phyloP scores from a whole-genome alignment of 2,888 invertebrate species.

The Lithophane semibrunnea region DNA sequence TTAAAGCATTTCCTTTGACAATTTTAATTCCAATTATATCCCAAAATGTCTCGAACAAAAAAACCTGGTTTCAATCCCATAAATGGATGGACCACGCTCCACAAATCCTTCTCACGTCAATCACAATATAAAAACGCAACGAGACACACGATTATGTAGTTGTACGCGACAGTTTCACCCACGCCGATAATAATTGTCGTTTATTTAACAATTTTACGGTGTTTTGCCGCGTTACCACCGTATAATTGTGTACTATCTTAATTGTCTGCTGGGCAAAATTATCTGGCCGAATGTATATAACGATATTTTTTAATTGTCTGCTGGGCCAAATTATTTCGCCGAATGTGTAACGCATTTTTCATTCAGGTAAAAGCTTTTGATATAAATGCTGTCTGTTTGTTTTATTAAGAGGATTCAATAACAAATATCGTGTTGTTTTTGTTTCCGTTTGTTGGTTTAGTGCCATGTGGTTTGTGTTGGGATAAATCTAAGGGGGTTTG shows the following conservation, averaged over 20 bases:
- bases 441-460: conserved; percentile 14
- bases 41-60: background rate
- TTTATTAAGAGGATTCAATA: conserved; percentile 3
- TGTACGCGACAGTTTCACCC: conserved; percentile 73
- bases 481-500: conserved; percentile 1
- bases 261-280: conserved; percentile 44
- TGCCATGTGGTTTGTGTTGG: conserved; percentile 25
- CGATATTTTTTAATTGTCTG: conserved; percentile 50
- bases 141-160: conserved; percentile 82
- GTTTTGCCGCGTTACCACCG: conserved; percentile 70
- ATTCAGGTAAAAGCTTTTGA: conserved; percentile 32
- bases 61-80: conserved; percentile 41
- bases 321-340: conserved; percentile 36
- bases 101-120: conserved; percentile 84
- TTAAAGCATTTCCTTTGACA: background rate
- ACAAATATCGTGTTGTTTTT: conserved; percentile 9
- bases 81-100: conserved; percentile 53
- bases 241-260: conserved; percentile 65
- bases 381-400: conserved; percentile 21
- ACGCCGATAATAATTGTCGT: conserved; percentile 81
- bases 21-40: background rate
- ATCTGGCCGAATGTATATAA: conserved; percentile 17
- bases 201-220: conserved; percentile 86
- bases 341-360: conserved; percentile 26
- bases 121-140: conserved; percentile 85